Evolutionary conservation across 2,113 vertebrate species (phyloP).

Genomic region (Thamnaconus septentrionalis): DNA sequence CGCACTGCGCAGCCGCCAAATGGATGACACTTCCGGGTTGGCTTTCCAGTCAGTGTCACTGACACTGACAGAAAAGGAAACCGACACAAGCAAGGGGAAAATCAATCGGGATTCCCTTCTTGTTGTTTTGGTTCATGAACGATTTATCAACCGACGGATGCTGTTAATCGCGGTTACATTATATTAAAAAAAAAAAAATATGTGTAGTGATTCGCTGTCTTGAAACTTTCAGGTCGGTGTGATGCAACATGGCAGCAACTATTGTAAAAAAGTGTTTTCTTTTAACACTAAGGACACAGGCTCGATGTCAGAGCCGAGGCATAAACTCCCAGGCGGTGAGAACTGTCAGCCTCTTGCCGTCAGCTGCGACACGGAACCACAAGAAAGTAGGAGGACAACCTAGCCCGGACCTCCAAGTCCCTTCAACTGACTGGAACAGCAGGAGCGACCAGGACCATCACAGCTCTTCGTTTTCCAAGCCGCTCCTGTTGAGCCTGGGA

Average conservation of each 20-base stretch:
- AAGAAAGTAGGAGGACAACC: not conserved
- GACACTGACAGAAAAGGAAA: no score
- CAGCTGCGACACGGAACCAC: slow-evolving; percentile 3
- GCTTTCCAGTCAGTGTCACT: no score
- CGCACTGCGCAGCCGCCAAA: not conserved
- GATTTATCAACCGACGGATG: no score
- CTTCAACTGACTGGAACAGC: not conserved
- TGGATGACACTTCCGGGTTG: slow-evolving; percentile 4
- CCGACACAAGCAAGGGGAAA: no score
- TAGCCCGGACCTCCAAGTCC: not conserved
- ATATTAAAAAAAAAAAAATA: no score
- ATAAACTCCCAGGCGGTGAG: slow-evolving; percentile 1
- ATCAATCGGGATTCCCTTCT: no score
- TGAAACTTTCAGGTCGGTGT: slow-evolving; percentile 15
- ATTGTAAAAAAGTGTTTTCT: slow-evolving; percentile 42
- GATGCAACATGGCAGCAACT: slow-evolving; percentile 68
- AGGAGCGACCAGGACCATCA: not conserved
- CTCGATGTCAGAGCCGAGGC: slow-evolving; percentile 28
- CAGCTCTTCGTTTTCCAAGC: slow-evolving; percentile 10
- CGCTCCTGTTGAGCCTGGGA: slow-evolving; percentile 64
- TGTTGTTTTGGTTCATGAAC: no score
- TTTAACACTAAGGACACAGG: slow-evolving; percentile 43
- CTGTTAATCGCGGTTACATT: no score
- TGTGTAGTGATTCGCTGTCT: not conserved
- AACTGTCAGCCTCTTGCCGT: slow-evolving; percentile 17